phyloP scores from a whole-genome alignment of 2,888 invertebrate genomes.

The Galerucella pusilla region DNA sequence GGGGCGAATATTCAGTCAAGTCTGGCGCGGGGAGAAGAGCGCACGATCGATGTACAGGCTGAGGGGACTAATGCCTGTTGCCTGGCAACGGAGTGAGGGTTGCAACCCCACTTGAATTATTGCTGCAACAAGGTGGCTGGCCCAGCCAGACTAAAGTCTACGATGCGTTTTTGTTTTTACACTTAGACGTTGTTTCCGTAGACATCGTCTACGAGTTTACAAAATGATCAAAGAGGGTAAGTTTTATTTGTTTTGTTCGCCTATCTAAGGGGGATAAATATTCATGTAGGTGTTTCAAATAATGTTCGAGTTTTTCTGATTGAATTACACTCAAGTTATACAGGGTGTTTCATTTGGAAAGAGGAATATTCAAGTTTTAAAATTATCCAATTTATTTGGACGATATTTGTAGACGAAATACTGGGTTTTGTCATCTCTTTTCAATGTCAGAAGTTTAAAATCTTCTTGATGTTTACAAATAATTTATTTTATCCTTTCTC shows the following conservation, averaged over 20 bases:
- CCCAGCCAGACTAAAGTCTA: conserved; percentile 47
- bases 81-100: conserved; percentile 65
- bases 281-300: background rate
- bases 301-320: background rate
- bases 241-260: background rate
- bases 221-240: conserved; percentile 24
- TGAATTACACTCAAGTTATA: background rate
- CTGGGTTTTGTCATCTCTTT: no score
- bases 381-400: no score
- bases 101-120: conserved; percentile 68
- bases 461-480: no score
- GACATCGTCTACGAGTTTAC: conserved; percentile 13
- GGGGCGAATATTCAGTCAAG: conserved; percentile 62
- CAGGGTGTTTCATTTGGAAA: no score
- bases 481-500: no score
- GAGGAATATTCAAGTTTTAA: no score
- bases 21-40: conserved; percentile 66
- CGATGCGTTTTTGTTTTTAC: conserved; percentile 27
- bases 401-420: no score
- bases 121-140: conserved; percentile 62
- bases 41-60: conserved; percentile 64
- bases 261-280: background rate
- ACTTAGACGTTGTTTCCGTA: conserved; percentile 19
- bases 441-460: no score
- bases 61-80: conserved; percentile 64